A percentile compares a stretch with the other conserved stretches of the same genome.
phyloP scores from a whole-genome alignment of 1,140 invertebrate species.

The Heliconius nattereri region DNA sequence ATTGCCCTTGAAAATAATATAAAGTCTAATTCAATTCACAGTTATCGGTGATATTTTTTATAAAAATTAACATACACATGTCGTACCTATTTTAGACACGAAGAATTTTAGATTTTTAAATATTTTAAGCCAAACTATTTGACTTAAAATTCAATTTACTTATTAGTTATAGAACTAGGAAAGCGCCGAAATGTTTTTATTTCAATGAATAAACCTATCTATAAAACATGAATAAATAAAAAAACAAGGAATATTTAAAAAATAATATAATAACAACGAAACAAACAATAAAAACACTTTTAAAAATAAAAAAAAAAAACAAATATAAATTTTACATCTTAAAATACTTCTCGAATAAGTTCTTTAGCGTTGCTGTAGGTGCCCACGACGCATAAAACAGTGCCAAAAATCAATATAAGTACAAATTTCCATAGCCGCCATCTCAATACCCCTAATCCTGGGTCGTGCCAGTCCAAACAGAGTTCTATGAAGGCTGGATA shows the following conservation, averaged over 20 bases:
- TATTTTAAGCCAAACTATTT: too few species aligned
- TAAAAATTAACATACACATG: too few species aligned
- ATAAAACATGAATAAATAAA: background rate
- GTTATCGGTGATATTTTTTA: too few species aligned
- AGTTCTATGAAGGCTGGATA: conserved; percentile 93
- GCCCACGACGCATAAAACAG: conserved; percentile 87
- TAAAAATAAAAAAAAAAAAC: background rate
- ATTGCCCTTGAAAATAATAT: too few species aligned
- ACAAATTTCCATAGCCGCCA: conserved; percentile 86
- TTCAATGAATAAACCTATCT: background rate
- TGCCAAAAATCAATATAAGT: conserved; percentile 84
- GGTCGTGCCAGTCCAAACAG: conserved; percentile 84
- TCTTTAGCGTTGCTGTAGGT: conserved; percentile 87
- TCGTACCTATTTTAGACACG: too few species aligned
- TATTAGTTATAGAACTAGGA: too few species aligned
- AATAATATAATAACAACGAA: background rate
- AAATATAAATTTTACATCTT: background rate
- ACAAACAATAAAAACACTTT: background rate
- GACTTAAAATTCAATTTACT: too few species aligned
- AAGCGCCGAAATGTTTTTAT: too few species aligned
- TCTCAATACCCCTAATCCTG: conserved; percentile 81
- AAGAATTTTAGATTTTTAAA: too few species aligned
- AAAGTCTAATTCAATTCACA: too few species aligned
- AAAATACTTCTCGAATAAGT: conserved; percentile 72
- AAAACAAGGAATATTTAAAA: background rate